phyloP scores from a whole-genome alignment of 2,797 vertebrate genomes.

The Thunnus albacares region DNA sequence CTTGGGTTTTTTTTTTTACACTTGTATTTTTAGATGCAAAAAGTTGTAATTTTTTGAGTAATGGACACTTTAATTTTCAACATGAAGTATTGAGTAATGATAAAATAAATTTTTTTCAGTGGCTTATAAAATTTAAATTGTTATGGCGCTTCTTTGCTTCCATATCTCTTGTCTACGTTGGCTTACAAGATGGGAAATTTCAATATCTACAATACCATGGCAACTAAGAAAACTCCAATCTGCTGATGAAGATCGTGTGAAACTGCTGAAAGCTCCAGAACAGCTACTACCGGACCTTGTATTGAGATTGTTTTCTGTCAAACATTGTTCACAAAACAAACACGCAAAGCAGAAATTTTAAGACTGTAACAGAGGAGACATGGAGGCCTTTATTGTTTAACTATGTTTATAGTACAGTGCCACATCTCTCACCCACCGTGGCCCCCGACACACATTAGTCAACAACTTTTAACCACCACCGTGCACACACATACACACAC shows the following conservation, averaged over 20 bases:
- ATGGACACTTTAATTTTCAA: too few relatives aligned
- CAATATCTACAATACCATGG: background rate
- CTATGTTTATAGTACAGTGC: conserved; percentile 85
- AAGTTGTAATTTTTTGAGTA: too few relatives aligned
- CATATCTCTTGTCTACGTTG: background rate
- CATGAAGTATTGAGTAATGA: background rate
- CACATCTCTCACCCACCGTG: conserved; percentile 71
- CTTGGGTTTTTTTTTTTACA: too few relatives aligned
- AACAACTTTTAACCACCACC: conserved; percentile 77
- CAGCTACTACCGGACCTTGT: background rate
- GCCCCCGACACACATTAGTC: conserved; percentile 70
- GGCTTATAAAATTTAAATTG: background rate
- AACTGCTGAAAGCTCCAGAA: background rate
- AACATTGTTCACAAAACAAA: background rate
- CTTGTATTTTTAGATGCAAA: background rate
- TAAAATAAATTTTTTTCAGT: background rate
- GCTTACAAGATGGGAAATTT: background rate
- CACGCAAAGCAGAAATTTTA: conserved; percentile 12
- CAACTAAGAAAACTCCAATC: background rate
- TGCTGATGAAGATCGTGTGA: background rate
- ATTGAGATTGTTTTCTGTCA: background rate
- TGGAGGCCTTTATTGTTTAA: conserved; percentile 87
- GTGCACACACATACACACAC: conserved; percentile 58
- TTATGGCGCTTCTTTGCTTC: background rate
- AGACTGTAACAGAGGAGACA: conserved; percentile 72